phyloP scores from a whole-genome alignment of 2,113 vertebrate species.

The Callopanchax toddi region DNA sequence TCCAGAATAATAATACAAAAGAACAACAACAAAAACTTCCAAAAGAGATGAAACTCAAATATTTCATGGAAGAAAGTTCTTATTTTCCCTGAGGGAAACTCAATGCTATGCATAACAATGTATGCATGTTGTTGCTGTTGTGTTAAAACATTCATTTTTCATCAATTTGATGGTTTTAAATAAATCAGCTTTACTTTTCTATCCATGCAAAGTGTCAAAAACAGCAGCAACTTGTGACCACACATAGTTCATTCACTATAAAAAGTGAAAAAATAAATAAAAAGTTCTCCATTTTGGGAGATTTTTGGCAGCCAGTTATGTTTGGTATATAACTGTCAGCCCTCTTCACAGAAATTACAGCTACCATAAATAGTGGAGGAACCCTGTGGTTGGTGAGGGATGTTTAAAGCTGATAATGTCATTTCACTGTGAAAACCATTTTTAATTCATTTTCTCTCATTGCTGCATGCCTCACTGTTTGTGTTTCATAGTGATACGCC shows the following conservation, averaged over 20 bases:
- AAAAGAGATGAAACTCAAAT: neutral
- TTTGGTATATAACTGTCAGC: constrained; percentile 53
- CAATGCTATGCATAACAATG: constrained; percentile 40
- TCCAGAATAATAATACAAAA: too few relatives aligned
- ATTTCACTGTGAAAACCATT: constrained; percentile 35
- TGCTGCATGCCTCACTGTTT: neutral
- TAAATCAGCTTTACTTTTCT: too few relatives aligned
- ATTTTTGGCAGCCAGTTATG: too few relatives aligned
- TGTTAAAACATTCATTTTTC: too few relatives aligned
- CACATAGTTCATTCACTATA: too few relatives aligned
- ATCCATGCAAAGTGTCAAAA: too few relatives aligned
- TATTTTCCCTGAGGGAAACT: constrained; percentile 44
- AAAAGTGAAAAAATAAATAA: too few relatives aligned
- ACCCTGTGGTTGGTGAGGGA: constrained; percentile 21
- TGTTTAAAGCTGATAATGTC: constrained; percentile 56
- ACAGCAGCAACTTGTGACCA: too few relatives aligned
- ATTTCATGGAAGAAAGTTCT: constrained; percentile 2
- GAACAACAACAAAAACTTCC: too few relatives aligned
- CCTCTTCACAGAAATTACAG: constrained; percentile 63
- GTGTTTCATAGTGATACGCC: neutral
- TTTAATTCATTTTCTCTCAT: constrained; percentile 38
- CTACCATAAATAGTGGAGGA: constrained; percentile 61
- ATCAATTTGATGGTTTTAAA: too few relatives aligned
- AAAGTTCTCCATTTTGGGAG: too few relatives aligned
- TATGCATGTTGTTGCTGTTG: too few relatives aligned